A percentile compares a stretch with the other conserved stretches of the same genome.
These are phyloP conservation scores for Euphonia xanthogaster DNA, from an alignment of 2,797 vertebrate genomes.

Conservation along the genomic window DNA sequence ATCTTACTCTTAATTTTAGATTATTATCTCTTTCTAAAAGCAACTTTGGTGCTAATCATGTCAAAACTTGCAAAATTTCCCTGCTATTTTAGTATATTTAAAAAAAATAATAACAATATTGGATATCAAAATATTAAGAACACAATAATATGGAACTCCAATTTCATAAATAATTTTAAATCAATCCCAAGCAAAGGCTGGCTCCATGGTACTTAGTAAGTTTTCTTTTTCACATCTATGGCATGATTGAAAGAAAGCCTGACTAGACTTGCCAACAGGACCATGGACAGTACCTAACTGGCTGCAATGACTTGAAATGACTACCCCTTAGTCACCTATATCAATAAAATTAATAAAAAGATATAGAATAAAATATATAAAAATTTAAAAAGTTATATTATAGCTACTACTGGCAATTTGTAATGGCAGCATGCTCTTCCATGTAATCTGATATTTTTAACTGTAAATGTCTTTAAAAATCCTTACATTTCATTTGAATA, in stretches of 20 bases:
- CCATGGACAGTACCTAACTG: background rate
- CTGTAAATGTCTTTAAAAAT: background rate
- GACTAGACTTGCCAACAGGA: background rate
- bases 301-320: background rate
- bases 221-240: background rate
- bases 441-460: background rate
- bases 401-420: background rate
- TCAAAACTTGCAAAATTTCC: slow-evolving; percentile 5
- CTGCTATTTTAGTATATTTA: background rate
- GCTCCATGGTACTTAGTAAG: background rate
- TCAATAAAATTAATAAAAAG: background rate
- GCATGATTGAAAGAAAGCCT: background rate
- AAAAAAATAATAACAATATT: slow-evolving; percentile 46
- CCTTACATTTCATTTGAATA: background rate
- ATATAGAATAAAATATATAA: background rate
- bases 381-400: background rate
- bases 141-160: slow-evolving; percentile 40
- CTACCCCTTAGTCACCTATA: background rate
- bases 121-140: slow-evolving; percentile 5
- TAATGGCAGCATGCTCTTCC: background rate
- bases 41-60: background rate
- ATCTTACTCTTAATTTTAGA: background rate
- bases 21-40: slow-evolving; percentile 30
- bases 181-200: slow-evolving; percentile 3
- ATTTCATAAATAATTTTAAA: background rate